These are phyloP conservation scores for Gorsachius goisagi DNA, from an alignment of 2,113 vertebrate genomes.

Conservation along the genomic window DNA sequence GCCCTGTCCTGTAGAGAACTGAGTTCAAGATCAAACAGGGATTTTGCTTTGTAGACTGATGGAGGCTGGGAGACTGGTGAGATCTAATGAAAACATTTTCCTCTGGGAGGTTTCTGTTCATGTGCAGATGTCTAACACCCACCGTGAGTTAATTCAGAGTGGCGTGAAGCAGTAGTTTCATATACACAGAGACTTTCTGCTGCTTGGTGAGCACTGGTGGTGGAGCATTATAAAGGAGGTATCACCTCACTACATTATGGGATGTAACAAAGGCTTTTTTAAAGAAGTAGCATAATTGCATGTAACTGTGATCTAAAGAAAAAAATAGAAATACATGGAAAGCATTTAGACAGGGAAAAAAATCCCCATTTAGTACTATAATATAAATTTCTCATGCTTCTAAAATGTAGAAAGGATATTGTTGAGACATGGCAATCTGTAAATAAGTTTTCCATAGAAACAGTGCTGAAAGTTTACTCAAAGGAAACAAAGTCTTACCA, in stretches of 20 bases:
- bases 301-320: neutral
- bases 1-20: neutral
- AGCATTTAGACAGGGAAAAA: neutral
- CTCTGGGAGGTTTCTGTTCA: neutral
- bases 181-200: neutral
- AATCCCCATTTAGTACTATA: neutral
- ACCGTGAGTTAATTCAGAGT: neutral
- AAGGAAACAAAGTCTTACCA: neutral
- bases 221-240: neutral
- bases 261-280: neutral
- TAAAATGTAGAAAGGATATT: neutral
- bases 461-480: neutral
- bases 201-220: neutral
- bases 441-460: neutral
- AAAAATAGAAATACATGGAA: neutral
- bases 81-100: constrained; percentile 23
- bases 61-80: neutral
- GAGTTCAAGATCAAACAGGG: neutral
- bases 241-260: neutral
- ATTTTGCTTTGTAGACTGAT: constrained; percentile 6
- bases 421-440: neutral
- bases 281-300: neutral
- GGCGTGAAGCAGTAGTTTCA: neutral
- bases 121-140: neutral
- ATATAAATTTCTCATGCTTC: neutral